Conservation (phyloP, 1,140 invertebrate species). For the Pseudomyrmex flavicornis region DNA sequence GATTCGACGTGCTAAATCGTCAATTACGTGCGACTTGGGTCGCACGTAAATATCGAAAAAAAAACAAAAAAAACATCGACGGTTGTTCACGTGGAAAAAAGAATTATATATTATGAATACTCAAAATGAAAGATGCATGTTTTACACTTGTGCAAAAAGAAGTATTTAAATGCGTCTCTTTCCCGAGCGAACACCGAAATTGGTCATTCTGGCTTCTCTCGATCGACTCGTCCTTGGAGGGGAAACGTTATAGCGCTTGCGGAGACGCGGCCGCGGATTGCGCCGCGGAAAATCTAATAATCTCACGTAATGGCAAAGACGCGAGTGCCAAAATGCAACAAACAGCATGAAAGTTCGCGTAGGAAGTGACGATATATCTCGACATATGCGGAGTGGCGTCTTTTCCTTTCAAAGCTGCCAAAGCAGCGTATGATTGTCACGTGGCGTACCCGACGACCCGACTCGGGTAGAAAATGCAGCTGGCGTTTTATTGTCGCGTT, state of each 20-base stretch:
- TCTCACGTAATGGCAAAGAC: neutral
- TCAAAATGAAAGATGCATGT: neutral
- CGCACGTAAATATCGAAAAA: conserved; percentile 12
- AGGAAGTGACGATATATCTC: neutral
- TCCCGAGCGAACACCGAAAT: neutral
- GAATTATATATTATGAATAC: too few species aligned
- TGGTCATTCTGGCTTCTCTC: neutral
- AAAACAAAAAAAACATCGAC: neutral
- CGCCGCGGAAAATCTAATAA: neutral
- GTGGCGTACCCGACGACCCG: conserved; percentile 41
- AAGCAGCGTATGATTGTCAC: conserved; percentile 64
- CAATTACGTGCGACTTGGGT: conserved; percentile 7
- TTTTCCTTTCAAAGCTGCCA: conserved; percentile 6
- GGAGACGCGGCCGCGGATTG: neutral
- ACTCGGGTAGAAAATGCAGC: conserved; percentile 65
- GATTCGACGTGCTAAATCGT: conserved; percentile 10
- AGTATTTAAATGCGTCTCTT: neutral
- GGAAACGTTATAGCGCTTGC: neutral
- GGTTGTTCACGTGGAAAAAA: too few species aligned
- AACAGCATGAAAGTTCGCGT: neutral
- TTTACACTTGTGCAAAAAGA: neutral
- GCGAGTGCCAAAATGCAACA: neutral
- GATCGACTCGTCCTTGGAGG: too few species aligned
- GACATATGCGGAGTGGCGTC: neutral
- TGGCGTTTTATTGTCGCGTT: conserved; percentile 71